phyloP scores from a whole-genome alignment of 2,888 invertebrate species.

The Pheosia tremula region DNA sequence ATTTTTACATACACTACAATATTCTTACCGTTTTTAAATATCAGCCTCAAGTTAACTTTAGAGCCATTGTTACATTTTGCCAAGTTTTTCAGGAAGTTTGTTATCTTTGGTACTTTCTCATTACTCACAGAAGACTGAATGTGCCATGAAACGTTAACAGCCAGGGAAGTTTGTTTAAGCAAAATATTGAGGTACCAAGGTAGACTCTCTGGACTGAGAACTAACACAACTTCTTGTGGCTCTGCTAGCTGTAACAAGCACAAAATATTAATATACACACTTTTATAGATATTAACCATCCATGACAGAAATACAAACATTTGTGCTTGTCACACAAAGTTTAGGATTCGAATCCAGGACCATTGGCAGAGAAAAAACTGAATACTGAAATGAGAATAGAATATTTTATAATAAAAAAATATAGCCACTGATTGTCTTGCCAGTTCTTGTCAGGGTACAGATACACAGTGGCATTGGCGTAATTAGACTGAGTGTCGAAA shows the following conservation, averaged over 20 bases:
- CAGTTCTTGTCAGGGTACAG: too few relatives aligned
- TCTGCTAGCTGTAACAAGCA: constrained; percentile 63
- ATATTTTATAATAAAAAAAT: too few relatives aligned
- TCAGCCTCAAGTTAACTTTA: constrained; percentile 85
- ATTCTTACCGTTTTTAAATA: constrained; percentile 90
- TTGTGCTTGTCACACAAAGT: too few relatives aligned
- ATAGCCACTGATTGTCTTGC: too few relatives aligned
- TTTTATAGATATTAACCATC: too few relatives aligned
- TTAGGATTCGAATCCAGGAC: too few relatives aligned
- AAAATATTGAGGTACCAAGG: constrained; percentile 88
- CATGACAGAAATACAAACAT: too few relatives aligned
- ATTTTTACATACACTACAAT: not conserved
- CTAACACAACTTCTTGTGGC: constrained; percentile 86
- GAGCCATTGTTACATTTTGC: constrained; percentile 32
- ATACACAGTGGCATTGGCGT: too few relatives aligned
- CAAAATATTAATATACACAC: too few relatives aligned
- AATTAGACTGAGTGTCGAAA: too few relatives aligned
- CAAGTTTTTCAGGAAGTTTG: constrained; percentile 61
- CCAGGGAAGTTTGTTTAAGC: constrained; percentile 79
- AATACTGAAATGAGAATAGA: too few relatives aligned
- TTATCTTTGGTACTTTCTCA: constrained; percentile 64
- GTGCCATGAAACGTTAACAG: constrained; percentile 83
- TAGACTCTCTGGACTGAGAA: constrained; percentile 85
- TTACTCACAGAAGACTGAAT: constrained; percentile 86
- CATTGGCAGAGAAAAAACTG: too few relatives aligned